Conservation (phyloP, 1,140 invertebrate species). For the Cyphomyrmex costatus region DNA sequence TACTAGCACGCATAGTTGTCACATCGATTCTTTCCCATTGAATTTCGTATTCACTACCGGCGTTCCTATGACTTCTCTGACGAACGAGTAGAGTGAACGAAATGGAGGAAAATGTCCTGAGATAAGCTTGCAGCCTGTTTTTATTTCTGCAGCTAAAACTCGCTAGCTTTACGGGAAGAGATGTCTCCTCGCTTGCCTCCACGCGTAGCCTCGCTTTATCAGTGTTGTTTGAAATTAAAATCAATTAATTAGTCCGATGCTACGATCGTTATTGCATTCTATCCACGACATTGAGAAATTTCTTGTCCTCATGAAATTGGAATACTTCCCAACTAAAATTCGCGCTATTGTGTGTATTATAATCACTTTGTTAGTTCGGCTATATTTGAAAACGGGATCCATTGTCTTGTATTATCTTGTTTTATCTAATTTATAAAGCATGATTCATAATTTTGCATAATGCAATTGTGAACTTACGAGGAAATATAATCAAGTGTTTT, state of each 20-base stretch:
- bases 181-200: constrained; percentile 51
- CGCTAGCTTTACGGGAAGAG: constrained; percentile 45
- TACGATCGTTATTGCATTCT: constrained; percentile 38
- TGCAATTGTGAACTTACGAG: not conserved
- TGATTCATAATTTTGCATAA: not conserved
- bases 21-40: constrained; percentile 62
- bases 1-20: constrained; percentile 49
- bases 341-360: not conserved
- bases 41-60: constrained; percentile 64
- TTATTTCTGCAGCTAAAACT: constrained; percentile 29
- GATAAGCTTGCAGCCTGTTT: constrained; percentile 63
- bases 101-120: constrained; percentile 63
- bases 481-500: no score
- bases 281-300: constrained; percentile 47
- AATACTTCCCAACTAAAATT: constrained; percentile 39
- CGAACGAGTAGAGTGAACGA: constrained; percentile 48
- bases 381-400: not conserved
- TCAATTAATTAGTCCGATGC: constrained; percentile 55
- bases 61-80: constrained; percentile 55
- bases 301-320: constrained; percentile 16
- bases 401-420: not conserved
- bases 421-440: not conserved
- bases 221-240: constrained; percentile 32
- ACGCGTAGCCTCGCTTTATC: constrained; percentile 36
- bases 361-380: not conserved